A percentile compares a stretch with the other conserved stretches of the same genome.
Evolutionary conservation across 2,797 vertebrate genomes (phyloP).

Genomic region (Gymnocypris eckloni): DNA sequence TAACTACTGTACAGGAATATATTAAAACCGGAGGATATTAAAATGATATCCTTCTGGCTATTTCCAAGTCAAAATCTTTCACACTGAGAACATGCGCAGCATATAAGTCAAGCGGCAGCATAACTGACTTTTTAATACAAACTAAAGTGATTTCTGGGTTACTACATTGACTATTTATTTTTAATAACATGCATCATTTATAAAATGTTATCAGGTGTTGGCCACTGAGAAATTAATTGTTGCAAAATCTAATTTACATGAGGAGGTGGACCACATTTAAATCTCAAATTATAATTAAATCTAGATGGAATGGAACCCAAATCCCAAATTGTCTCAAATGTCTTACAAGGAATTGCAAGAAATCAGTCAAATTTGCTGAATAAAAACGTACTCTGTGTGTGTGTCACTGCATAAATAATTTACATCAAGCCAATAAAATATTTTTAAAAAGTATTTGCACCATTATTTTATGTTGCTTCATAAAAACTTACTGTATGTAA

Average conservation of each 20-base stretch:
- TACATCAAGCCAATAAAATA: not conserved
- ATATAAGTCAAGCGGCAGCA: not conserved
- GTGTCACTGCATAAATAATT: not conserved
- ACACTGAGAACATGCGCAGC: not conserved
- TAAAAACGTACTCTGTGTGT: not conserved
- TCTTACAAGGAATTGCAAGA: not conserved
- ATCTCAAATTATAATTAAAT: conserved; percentile 16
- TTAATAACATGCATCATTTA: not conserved
- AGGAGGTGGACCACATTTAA: conserved; percentile 5
- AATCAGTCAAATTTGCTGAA: not conserved
- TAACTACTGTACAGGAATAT: not conserved
- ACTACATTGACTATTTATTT: not conserved
- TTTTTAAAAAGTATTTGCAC: not conserved
- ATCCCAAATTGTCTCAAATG: not conserved
- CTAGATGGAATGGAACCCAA: not conserved
- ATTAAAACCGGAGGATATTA: not conserved
- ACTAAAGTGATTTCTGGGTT: not conserved
- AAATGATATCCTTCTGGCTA: not conserved
- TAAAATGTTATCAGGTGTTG: not conserved
- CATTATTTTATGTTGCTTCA: not conserved
- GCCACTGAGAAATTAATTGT: conserved; percentile 2
- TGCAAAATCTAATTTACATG: not conserved
- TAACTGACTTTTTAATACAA: not conserved
- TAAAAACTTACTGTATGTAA: not conserved
- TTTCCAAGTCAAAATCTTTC: conserved; percentile 15